Percentiles rank a stretch among this genome's conserved stretches.
Conservation (phyloP, 2,888 invertebrate species). For the Uropetala carovei region DNA sequence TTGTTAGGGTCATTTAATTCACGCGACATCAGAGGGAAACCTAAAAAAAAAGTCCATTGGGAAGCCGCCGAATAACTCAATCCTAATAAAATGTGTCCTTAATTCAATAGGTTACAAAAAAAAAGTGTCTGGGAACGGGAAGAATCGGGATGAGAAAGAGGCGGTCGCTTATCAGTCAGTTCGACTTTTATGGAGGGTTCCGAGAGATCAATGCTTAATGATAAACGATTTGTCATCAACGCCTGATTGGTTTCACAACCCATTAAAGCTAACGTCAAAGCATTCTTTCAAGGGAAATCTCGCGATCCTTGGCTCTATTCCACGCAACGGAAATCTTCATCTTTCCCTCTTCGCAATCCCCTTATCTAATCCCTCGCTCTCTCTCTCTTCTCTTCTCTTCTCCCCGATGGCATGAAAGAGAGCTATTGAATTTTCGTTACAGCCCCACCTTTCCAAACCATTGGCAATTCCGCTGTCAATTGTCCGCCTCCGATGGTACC, state of each 20-base stretch:
- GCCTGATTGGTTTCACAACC: slow-evolving; percentile 45
- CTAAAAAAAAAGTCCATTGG: neutral
- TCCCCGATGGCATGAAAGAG: neutral
- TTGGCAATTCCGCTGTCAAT: neutral
- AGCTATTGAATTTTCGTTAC: slow-evolving; percentile 26
- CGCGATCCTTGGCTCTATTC: slow-evolving; percentile 12
- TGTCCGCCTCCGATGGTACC: neutral
- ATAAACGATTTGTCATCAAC: slow-evolving; percentile 37
- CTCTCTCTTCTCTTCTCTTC: too few species aligned
- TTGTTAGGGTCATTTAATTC: too few species aligned
- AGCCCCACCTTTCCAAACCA: slow-evolving; percentile 30
- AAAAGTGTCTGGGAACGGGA: neutral
- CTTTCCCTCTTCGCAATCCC: neutral
- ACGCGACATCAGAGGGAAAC: neutral
- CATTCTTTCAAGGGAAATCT: neutral
- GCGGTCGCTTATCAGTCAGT: slow-evolving; percentile 7
- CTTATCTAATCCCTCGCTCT: neutral
- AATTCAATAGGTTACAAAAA: neutral
- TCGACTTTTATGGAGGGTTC: slow-evolving; percentile 5
- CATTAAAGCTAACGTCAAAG: slow-evolving; percentile 31
- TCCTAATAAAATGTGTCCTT: neutral
- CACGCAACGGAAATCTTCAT: neutral
- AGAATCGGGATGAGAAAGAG: neutral
- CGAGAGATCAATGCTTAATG: neutral
- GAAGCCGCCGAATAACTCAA: neutral